Percentiles rank a stretch among this genome's conserved stretches.
Conservation (phyloP, 1,140 invertebrate species). For the Lysiphlebus fabarum region DNA sequence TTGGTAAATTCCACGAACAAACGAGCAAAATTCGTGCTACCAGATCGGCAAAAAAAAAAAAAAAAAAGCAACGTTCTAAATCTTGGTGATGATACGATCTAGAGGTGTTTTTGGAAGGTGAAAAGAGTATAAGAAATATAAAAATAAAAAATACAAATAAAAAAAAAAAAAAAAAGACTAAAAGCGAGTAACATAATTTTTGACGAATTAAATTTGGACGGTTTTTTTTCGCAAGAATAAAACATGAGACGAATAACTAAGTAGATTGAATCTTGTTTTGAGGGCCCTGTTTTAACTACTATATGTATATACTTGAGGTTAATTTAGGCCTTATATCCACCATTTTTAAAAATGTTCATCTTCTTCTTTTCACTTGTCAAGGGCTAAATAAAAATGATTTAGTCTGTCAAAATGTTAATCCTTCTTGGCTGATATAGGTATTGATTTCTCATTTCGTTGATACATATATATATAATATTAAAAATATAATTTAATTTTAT, state of each 20-base stretch:
- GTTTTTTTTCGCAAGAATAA: constrained; percentile 33
- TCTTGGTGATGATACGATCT: constrained; percentile 33
- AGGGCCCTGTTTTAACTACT: constrained; percentile 21
- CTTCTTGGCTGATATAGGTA: too few relatives aligned
- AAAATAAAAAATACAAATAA: constrained; percentile 13
- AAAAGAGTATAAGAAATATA: constrained; percentile 1
- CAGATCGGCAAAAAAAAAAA: constrained; percentile 31
- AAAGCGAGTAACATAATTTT: constrained; percentile 31
- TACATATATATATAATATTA: too few relatives aligned
- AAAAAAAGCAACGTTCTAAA: constrained; percentile 33
- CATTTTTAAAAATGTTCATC: not conserved
- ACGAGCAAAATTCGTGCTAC: constrained; percentile 34
- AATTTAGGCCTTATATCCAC: constrained; percentile 20
- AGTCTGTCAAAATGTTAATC: too few relatives aligned
- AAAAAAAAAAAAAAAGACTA: constrained; percentile 5
- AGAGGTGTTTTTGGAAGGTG: constrained; percentile 3
- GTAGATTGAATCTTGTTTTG: constrained; percentile 37
- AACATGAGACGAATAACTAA: constrained; percentile 38
- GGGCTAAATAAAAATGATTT: too few relatives aligned
- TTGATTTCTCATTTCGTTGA: too few relatives aligned
- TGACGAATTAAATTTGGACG: constrained; percentile 33
- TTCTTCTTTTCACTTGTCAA: too few relatives aligned
- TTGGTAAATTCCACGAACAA: constrained; percentile 32
- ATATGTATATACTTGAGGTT: not conserved
- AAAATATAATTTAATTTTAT: too few relatives aligned